Percentiles rank a stretch among this genome's conserved stretches.
Evolutionary conservation across 2,888 invertebrate species (phyloP).

Genomic region (Rugalucina vietnamica): DNA sequence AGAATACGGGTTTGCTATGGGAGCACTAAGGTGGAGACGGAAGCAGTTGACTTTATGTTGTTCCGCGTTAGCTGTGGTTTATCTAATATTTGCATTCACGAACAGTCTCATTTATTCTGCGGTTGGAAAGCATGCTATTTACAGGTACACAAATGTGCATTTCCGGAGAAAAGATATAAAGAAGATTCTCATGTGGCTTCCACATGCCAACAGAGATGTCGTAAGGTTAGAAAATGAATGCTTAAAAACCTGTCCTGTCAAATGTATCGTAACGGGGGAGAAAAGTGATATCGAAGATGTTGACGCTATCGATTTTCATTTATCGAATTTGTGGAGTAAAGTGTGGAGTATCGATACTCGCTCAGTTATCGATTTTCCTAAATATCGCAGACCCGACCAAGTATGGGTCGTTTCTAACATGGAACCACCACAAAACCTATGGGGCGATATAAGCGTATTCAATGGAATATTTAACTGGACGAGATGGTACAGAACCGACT

Average conservation of each 20-base stretch:
- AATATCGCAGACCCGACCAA: conserved; percentile 62
- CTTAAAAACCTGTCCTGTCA: conserved; percentile 26
- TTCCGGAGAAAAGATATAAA: conserved; percentile 41
- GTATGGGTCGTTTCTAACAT: conserved; percentile 72
- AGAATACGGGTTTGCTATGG: too few relatives aligned
- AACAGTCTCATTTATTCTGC: too few relatives aligned
- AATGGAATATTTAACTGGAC: conserved; percentile 76
- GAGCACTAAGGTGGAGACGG: too few relatives aligned
- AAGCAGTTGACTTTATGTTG: too few relatives aligned
- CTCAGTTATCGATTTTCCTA: conserved; percentile 56
- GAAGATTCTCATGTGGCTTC: conserved; percentile 49
- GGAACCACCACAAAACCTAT: conserved; percentile 71
- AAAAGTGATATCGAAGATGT: conserved; percentile 56
- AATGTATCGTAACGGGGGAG: conserved; percentile 62
- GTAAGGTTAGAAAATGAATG: conserved; percentile 19
- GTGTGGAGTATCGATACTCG: conserved; percentile 50
- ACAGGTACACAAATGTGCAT: conserved; percentile 20
- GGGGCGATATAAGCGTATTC: conserved; percentile 57
- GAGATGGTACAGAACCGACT: conserved; percentile 68
- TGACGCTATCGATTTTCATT: conserved; percentile 72
- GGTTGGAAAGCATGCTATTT: too few relatives aligned
- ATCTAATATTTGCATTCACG: too few relatives aligned
- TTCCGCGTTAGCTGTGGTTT: too few relatives aligned
- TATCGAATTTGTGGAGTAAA: conserved; percentile 63
- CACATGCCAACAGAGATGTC: conserved; percentile 15